phyloP scores from a whole-genome alignment of 2,888 invertebrate genomes.

The Metopia argyrocephala region DNA sequence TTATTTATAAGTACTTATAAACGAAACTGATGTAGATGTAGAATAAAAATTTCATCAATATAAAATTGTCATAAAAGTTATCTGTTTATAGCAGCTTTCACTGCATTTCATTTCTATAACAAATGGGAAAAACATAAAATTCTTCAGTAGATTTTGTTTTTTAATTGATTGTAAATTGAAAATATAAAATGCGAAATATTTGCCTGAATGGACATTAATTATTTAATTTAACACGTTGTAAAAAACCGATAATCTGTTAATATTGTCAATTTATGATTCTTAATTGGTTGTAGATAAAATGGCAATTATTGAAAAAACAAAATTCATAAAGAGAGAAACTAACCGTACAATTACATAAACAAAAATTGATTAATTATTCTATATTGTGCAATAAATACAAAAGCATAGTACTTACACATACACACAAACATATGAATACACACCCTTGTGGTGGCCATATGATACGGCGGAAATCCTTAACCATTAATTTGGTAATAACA shows the following conservation, averaged over 20 bases:
- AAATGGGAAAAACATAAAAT: neutral
- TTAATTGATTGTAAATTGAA: slow-evolving; percentile 35
- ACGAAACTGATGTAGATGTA: too few species aligned
- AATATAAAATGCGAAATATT: slow-evolving; percentile 27
- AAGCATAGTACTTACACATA: neutral
- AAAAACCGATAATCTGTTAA: slow-evolving; percentile 63
- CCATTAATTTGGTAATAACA: neutral
- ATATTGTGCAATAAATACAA: slow-evolving; percentile 5
- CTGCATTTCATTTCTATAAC: neutral
- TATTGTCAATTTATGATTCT: slow-evolving; percentile 63
- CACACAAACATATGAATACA: neutral
- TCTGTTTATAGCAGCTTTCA: too few species aligned
- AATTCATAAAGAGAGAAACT: slow-evolving; percentile 34
- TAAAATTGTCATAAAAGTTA: too few species aligned
- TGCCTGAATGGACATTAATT: slow-evolving; percentile 58
- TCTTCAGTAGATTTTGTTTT: slow-evolving; percentile 28
- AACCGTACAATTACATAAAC: neutral
- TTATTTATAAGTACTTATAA: too few species aligned
- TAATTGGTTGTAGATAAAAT: slow-evolving; percentile 62
- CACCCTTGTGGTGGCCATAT: neutral
- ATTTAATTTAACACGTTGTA: slow-evolving; percentile 56
- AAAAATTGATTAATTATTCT: slow-evolving; percentile 40
- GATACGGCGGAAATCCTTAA: neutral
- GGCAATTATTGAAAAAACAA: slow-evolving; percentile 54
- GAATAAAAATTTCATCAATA: too few species aligned